These are phyloP conservation scores for Lepeophtheirus nordmannii DNA, from an alignment of 2,888 invertebrate species.

Conservation along the genomic window DNA sequence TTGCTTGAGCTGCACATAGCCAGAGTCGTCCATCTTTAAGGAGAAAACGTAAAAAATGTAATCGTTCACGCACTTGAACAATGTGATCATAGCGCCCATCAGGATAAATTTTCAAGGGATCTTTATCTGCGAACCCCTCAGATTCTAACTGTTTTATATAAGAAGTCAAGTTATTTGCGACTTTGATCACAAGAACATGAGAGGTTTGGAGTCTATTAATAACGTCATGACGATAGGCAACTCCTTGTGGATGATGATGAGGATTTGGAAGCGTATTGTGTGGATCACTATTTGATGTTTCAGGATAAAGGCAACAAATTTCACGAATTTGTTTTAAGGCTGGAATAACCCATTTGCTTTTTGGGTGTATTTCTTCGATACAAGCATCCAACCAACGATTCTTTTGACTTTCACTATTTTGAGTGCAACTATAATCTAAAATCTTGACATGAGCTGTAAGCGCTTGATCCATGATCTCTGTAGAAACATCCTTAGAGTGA, in stretches of 20 bases:
- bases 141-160: background rate
- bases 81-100: constrained; percentile 82
- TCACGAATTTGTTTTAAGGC: constrained; percentile 87
- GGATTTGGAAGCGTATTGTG: constrained; percentile 26
- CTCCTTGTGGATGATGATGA: background rate
- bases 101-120: constrained; percentile 35
- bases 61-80: constrained; percentile 79
- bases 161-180: constrained; percentile 61
- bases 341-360: constrained; percentile 80
- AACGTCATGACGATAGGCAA: constrained; percentile 47
- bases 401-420: constrained; percentile 80
- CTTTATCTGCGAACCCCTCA: constrained; percentile 29
- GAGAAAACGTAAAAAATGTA: constrained; percentile 79
- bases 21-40: constrained; percentile 86
- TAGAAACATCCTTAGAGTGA: constrained; percentile 85
- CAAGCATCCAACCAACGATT: constrained; percentile 87
- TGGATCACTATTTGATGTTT: constrained; percentile 16
- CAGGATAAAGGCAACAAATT: constrained; percentile 76
- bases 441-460: constrained; percentile 89
- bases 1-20: constrained; percentile 91
- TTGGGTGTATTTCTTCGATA: constrained; percentile 77
- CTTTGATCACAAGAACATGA: constrained; percentile 79
- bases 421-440: constrained; percentile 90
- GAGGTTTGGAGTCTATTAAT: constrained; percentile 79
- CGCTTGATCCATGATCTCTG: constrained; percentile 93